These are phyloP conservation scores for Volucella bombylans DNA, from an alignment of 2,888 invertebrate genomes.

Conservation along the genomic window DNA sequence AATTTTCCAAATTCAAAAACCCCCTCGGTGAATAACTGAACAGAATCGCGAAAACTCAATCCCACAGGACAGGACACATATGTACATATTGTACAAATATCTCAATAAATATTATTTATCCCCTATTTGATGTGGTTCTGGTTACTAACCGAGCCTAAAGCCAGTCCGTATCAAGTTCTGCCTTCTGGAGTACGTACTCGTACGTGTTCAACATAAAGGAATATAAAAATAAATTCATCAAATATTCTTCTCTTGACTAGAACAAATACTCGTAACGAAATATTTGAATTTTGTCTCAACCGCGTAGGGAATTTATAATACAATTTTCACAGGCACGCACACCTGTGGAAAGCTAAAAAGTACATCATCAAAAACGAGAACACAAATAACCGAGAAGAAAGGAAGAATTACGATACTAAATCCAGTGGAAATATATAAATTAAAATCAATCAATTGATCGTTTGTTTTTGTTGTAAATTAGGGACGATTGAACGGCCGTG, in stretches of 20 bases:
- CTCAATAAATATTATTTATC: not conserved
- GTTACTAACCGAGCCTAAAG: not conserved
- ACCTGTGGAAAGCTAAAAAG: constrained; percentile 8
- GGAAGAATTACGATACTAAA: not conserved
- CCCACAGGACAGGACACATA: too few relatives aligned
- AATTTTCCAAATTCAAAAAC: not conserved
- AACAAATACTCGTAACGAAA: too few relatives aligned
- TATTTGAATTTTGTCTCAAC: too few relatives aligned
- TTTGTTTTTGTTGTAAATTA: constrained; percentile 10
- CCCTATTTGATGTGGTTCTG: constrained; percentile 8
- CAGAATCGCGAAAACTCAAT: not conserved
- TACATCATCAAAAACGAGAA: not conserved
- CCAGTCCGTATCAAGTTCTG: not conserved
- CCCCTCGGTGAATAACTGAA: too few relatives aligned
- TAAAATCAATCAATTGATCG: constrained; percentile 9
- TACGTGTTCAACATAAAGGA: not conserved
- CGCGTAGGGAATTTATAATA: too few relatives aligned
- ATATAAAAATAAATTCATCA: not conserved
- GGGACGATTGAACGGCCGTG: too few relatives aligned
- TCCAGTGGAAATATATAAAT: not conserved
- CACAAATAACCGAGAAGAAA: not conserved
- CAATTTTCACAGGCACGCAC: not conserved
- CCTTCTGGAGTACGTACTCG: too few relatives aligned
- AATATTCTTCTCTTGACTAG: not conserved
- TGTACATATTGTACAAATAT: not conserved